A percentile compares a stretch with the other conserved stretches of the same genome.
phyloP scores from a whole-genome alignment of 2,113 vertebrate species.

The Pholis gunnellus region DNA sequence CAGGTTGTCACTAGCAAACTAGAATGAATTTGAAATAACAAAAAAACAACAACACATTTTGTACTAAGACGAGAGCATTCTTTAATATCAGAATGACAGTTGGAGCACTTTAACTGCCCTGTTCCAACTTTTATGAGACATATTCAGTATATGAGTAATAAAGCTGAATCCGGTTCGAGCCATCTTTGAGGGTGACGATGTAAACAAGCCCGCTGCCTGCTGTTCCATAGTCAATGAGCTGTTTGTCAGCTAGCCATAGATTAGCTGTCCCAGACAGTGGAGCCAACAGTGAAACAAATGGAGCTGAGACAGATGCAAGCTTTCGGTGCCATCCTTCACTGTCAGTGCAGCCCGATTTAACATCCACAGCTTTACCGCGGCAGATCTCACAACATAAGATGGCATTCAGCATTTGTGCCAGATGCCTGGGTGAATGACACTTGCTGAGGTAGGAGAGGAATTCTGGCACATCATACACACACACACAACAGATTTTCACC shows the following conservation, averaged over 20 bases:
- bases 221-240: slow-evolving; percentile 74
- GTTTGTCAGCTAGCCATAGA: slow-evolving; percentile 77
- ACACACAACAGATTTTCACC: slow-evolving; percentile 3
- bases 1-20: background rate
- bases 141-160: slow-evolving; percentile 10
- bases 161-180: background rate
- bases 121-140: background rate
- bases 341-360: slow-evolving; percentile 54
- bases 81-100: slow-evolving; percentile 1
- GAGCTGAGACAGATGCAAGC: slow-evolving; percentile 72
- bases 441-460: slow-evolving; percentile 21
- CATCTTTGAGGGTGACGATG: slow-evolving; percentile 45
- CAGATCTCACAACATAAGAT: slow-evolving; percentile 23
- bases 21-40: background rate
- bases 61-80: background rate
- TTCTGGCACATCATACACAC: background rate
- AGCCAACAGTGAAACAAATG: slow-evolving; percentile 75
- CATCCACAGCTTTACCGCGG: slow-evolving; percentile 47
- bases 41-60: background rate
- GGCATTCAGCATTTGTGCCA: slow-evolving; percentile 29
- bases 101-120: background rate
- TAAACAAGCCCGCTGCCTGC: slow-evolving; percentile 69
- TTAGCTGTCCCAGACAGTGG: slow-evolving; percentile 70
- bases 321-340: slow-evolving; percentile 66
- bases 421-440: slow-evolving; percentile 38